Conservation (phyloP, 2,888 invertebrate species). For the Apodemia hepburni region DNA sequence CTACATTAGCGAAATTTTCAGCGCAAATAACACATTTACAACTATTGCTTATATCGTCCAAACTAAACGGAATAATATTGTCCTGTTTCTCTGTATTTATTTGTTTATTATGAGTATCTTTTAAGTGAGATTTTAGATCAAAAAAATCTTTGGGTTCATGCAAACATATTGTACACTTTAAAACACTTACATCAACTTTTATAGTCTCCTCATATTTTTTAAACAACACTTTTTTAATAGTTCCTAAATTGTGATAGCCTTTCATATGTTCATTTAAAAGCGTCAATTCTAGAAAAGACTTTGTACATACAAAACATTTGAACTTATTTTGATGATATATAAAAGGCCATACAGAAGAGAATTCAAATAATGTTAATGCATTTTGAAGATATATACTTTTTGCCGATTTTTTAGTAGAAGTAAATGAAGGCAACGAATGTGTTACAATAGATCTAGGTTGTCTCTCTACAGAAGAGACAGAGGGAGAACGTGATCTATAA, state of each 20-base stretch:
- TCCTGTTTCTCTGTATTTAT: constrained; percentile 62
- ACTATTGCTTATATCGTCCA: constrained; percentile 46
- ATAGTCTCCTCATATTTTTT: constrained; percentile 61
- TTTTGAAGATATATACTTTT: constrained; percentile 56
- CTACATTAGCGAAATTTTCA: constrained; percentile 60
- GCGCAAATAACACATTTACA: constrained; percentile 65
- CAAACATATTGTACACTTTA: constrained; percentile 59
- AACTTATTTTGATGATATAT: constrained; percentile 69
- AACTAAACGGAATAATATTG: constrained; percentile 66
- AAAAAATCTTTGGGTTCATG: constrained; percentile 42
- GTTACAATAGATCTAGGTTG: constrained; percentile 20
- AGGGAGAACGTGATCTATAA: constrained; percentile 51
- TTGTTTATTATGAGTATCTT: constrained; percentile 52
- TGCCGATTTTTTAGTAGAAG: constrained; percentile 40
- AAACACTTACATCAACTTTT: constrained; percentile 63
- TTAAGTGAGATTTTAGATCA: constrained; percentile 58
- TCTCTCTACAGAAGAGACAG: constrained; percentile 41
- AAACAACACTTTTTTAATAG: constrained; percentile 59
- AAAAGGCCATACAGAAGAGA: constrained; percentile 67
- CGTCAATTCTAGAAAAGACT: constrained; percentile 57
- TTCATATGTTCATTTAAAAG: constrained; percentile 57
- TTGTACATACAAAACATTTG: constrained; percentile 67
- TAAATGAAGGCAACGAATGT: constrained; percentile 24
- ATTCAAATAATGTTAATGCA: constrained; percentile 61
- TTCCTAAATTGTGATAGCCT: constrained; percentile 52